A percentile compares a stretch with the other conserved stretches of the same genome.
phyloP scores from a whole-genome alignment of 1,140 invertebrate species.

The Schlechtendalia chinensis region DNA sequence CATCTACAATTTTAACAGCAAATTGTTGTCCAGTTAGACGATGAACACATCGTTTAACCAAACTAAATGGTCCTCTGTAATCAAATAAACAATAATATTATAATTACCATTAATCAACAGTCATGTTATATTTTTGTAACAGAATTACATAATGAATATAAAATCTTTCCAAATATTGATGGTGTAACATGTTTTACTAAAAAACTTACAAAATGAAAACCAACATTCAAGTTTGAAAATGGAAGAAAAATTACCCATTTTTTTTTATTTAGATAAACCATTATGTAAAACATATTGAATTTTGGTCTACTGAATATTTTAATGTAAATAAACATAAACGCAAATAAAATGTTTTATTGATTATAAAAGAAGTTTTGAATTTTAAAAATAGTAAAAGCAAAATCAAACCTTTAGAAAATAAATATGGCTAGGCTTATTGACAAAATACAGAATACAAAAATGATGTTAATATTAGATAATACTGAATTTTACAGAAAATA shows the following conservation, averaged over 20 bases:
- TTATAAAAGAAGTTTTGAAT: slow-evolving; percentile 20
- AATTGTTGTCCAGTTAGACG: slow-evolving; percentile 92
- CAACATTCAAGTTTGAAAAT: too few species aligned
- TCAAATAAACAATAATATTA: slow-evolving; percentile 53
- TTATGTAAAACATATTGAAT: slow-evolving; percentile 6
- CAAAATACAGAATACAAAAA: background rate
- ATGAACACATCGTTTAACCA: slow-evolving; percentile 93
- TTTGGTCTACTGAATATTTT: slow-evolving; percentile 33
- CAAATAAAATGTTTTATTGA: background rate
- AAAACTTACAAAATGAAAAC: too few species aligned
- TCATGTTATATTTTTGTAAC: too few species aligned
- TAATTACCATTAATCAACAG: background rate
- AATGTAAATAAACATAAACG: background rate
- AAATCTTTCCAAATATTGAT: background rate
- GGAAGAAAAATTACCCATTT: too few species aligned
- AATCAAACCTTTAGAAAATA: background rate
- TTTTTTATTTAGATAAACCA: too few species aligned
- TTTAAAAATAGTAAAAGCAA: slow-evolving; percentile 20
- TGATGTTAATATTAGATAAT: background rate
- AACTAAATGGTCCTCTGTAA: slow-evolving; percentile 93
- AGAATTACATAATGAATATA: too few species aligned
- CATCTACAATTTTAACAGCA: slow-evolving; percentile 98
- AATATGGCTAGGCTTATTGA: slow-evolving; percentile 26
- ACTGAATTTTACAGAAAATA: slow-evolving; percentile 17
- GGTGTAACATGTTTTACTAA: too few species aligned